A percentile compares a stretch with the other conserved stretches of the same genome.
Conservation (phyloP, 2,797 vertebrate species). For the Masticophis lateralis region DNA sequence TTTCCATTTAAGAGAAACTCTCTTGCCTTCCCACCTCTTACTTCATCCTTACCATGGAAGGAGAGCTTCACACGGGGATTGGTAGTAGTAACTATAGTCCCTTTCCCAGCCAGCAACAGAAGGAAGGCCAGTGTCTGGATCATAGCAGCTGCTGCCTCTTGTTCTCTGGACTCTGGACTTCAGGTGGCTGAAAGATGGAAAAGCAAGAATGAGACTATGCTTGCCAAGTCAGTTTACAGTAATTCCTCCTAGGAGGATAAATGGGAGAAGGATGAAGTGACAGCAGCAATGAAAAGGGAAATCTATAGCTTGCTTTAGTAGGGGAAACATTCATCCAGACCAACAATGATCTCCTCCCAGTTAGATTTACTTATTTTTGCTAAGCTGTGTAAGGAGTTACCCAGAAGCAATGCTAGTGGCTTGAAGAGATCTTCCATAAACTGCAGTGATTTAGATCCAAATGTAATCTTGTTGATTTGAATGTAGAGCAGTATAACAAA, state of each 20-base stretch:
- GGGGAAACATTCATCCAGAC: not conserved
- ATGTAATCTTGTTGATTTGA: not conserved
- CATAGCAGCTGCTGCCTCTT: slow-evolving; percentile 59
- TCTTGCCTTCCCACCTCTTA: not conserved
- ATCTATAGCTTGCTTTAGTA: not conserved
- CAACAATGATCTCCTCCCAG: not conserved
- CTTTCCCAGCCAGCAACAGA: slow-evolving; percentile 34
- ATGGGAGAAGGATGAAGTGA: not conserved
- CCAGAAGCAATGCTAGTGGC: not conserved
- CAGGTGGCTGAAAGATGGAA: slow-evolving; percentile 53
- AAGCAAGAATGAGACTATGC: slow-evolving; percentile 6
- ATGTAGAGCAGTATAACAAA: not conserved
- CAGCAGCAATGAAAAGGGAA: not conserved
- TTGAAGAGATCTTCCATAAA: not conserved
- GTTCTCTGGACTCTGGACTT: slow-evolving; percentile 58
- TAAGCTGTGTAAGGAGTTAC: not conserved
- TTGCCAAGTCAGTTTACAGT: slow-evolving; percentile 52
- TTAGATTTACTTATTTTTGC: not conserved
- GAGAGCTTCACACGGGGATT: slow-evolving; percentile 71
- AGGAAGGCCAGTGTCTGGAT: slow-evolving; percentile 50
- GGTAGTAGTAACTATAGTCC: not conserved
- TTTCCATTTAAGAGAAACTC: not conserved
- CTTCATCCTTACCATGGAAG: slow-evolving; percentile 66
- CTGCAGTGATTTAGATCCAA: not conserved
- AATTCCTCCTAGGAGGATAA: slow-evolving; percentile 17